Conservation (phyloP, 2,797 vertebrate genomes). For the Gambelia wislizenii region DNA sequence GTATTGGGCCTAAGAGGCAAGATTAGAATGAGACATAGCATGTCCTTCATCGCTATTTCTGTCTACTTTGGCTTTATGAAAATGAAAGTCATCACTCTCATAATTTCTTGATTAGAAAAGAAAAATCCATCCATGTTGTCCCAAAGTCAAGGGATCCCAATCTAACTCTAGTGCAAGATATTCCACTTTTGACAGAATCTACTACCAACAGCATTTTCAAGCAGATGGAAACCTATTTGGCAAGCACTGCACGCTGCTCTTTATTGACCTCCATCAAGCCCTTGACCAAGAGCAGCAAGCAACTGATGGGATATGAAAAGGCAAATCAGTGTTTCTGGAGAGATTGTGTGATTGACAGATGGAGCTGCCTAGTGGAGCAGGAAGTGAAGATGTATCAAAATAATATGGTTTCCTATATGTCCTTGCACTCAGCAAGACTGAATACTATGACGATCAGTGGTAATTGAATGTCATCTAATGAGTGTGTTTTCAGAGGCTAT, state of each 20-base stretch:
- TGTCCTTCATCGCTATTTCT: neutral
- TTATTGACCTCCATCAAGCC: conserved; percentile 30
- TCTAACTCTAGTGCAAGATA: neutral
- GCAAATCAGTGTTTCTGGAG: conserved; percentile 31
- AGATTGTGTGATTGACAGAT: conserved; percentile 36
- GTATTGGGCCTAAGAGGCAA: neutral
- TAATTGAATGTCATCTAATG: conserved; percentile 33
- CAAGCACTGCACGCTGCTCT: conserved; percentile 11
- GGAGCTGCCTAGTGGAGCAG: conserved; percentile 24
- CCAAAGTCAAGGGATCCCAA: neutral
- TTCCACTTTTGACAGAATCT: conserved; percentile 8
- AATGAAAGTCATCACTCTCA: neutral
- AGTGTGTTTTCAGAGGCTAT: conserved; percentile 16
- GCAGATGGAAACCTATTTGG: conserved; percentile 16
- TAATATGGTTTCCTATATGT: conserved; percentile 32
- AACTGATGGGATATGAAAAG: conserved; percentile 45
- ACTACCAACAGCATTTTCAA: neutral
- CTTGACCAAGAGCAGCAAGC: conserved; percentile 32
- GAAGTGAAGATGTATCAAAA: conserved; percentile 35
- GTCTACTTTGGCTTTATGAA: neutral
- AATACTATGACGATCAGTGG: conserved; percentile 16
- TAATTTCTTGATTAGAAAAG: neutral
- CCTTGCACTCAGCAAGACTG: conserved; percentile 21
- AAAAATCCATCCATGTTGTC: neutral
- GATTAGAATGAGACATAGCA: neutral